These are phyloP conservation scores for Neotoma lepida DNA, from an alignment of 2,113 vertebrate species.

Conservation along the genomic window DNA sequence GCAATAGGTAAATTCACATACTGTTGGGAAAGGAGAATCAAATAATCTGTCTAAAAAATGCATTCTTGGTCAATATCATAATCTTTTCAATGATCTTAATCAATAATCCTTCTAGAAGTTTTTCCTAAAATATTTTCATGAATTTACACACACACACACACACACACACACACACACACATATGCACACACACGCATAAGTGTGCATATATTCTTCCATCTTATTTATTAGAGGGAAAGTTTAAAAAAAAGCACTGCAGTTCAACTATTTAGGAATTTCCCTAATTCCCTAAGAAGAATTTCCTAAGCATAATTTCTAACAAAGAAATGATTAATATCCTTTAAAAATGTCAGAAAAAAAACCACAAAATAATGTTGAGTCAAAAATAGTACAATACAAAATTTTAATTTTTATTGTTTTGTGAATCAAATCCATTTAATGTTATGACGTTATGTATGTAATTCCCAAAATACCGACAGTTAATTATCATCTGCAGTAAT, in stretches of 20 bases:
- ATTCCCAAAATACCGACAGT: not conserved
- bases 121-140: constrained; percentile 10
- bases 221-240: constrained; percentile 28
- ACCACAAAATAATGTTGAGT: not conserved
- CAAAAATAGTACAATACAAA: constrained; percentile 48
- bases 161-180: not conserved
- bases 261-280: constrained; percentile 29
- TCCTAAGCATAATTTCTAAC: constrained; percentile 28
- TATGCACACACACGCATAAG: too few species aligned
- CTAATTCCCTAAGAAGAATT: too few species aligned
- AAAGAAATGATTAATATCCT: not conserved
- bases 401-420: constrained; percentile 12
- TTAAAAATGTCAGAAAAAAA: not conserved
- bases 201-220: not conserved
- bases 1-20: not conserved
- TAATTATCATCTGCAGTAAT: not conserved
- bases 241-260: not conserved
- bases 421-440: constrained; percentile 21
- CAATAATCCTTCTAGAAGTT: not conserved
- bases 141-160: not conserved
- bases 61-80: not conserved
- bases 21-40: not conserved
- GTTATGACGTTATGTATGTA: not conserved
- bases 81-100: constrained; percentile 35
- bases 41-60: constrained; percentile 26